Percentiles rank a stretch among this genome's conserved stretches.
These are phyloP conservation scores for Micrastur ruficollis DNA, from an alignment of 2,797 vertebrate genomes.

Conservation along the genomic window DNA sequence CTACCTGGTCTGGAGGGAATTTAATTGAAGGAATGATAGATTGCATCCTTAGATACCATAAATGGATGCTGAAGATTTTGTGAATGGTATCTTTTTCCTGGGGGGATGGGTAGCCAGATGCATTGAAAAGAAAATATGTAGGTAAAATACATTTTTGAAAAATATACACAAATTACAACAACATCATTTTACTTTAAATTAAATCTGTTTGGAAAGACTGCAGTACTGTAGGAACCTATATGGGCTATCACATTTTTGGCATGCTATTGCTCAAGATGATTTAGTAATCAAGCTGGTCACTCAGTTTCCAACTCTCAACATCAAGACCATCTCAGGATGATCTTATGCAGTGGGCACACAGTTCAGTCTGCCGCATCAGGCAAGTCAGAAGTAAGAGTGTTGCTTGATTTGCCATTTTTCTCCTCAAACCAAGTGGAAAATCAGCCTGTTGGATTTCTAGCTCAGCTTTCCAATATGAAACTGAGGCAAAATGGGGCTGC, in stretches of 20 bases:
- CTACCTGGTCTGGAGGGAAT: background rate
- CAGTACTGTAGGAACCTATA: background rate
- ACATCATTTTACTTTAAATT: background rate
- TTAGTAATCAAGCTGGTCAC: background rate
- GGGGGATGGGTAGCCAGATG: background rate
- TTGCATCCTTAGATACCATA: background rate
- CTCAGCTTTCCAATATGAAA: background rate
- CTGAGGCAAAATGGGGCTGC: fast-evolving
- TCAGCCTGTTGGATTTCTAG: background rate
- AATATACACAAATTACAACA: background rate
- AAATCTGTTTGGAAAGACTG: background rate
- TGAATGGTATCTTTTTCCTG: background rate
- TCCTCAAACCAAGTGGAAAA: background rate
- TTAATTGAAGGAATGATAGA: background rate
- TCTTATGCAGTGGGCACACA: background rate
- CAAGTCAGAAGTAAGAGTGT: background rate
- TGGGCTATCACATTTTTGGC: background rate
- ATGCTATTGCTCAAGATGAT: background rate
- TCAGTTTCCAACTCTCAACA: background rate
- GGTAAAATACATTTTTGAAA: background rate
- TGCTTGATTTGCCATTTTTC: background rate
- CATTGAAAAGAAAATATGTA: background rate
- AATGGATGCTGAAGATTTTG: background rate
- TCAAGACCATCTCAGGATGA: background rate
- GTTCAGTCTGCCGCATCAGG: background rate